Conservation (phyloP, 2,888 invertebrate species). For the Dascillus cervinus region DNA sequence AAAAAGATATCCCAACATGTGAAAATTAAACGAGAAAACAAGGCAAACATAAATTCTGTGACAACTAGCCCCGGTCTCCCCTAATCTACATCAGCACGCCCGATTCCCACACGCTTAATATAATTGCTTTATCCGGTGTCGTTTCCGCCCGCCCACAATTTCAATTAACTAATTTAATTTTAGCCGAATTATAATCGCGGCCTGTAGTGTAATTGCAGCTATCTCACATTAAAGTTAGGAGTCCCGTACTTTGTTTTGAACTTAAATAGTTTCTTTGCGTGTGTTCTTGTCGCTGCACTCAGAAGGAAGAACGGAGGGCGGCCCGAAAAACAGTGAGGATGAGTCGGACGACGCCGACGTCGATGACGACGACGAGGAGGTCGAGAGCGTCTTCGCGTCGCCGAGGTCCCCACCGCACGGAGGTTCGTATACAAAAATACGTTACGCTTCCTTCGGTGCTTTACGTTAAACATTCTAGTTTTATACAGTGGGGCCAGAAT, state of each 20-base stretch:
- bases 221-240: constrained; percentile 19
- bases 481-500: constrained; percentile 14
- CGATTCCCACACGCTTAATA: constrained; percentile 14
- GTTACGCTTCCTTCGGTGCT: no score
- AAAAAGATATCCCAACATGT: no score
- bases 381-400: constrained; percentile 40
- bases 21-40: no score
- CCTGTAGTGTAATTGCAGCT: constrained; percentile 16
- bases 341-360: constrained; percentile 41
- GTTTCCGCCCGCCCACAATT: constrained; percentile 19
- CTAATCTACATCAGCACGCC: constrained; percentile 13
- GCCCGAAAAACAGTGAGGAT: constrained; percentile 13
- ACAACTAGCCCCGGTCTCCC: no score
- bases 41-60: no score
- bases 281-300: constrained; percentile 71
- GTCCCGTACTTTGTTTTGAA: constrained; percentile 40
- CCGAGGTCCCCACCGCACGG: constrained; percentile 30
- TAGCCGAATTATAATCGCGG: constrained; percentile 15
- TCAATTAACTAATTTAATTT: constrained; percentile 17
- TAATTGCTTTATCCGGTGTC: constrained; percentile 21
- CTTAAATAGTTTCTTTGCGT: constrained; percentile 60
- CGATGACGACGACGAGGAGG: constrained; percentile 44
- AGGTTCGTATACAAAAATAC: constrained; percentile 31
- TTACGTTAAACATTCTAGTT: no score
- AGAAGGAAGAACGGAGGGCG: constrained; percentile 45